phyloP scores from a whole-genome alignment of 2,888 invertebrate genomes.

The Acrobasis suavella region DNA sequence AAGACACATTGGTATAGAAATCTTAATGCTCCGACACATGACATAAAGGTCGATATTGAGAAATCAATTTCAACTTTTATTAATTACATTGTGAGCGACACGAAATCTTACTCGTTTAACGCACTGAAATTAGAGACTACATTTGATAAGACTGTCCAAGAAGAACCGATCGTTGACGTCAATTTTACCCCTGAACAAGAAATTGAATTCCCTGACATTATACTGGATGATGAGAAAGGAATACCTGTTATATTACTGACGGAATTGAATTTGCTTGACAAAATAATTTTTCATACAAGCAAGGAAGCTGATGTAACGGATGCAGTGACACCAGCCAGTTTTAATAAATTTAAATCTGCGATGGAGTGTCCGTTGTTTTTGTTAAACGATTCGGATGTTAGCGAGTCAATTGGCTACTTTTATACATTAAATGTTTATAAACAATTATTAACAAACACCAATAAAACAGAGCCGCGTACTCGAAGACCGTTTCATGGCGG shows the following conservation, averaged over 20 bases:
- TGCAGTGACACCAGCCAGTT: conserved; percentile 37
- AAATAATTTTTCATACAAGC: conserved; percentile 42
- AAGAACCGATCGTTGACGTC: conserved; percentile 41
- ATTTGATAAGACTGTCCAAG: conserved; percentile 34
- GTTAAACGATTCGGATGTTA: conserved; percentile 42
- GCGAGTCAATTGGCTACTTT: conserved; percentile 50
- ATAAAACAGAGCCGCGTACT: conserved; percentile 48
- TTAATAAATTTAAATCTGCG: conserved; percentile 43
- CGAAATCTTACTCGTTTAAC: conserved; percentile 49
- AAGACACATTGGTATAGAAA: conserved; percentile 40
- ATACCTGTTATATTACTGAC: conserved; percentile 49
- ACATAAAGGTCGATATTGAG: conserved; percentile 41
- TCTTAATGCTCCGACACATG: conserved; percentile 28
- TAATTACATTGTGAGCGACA: conserved; percentile 49
- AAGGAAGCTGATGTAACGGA: conserved; percentile 11
- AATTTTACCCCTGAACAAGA: conserved; percentile 44
- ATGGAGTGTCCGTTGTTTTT: conserved; percentile 52
- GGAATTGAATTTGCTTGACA: conserved; percentile 43
- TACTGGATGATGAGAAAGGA: conserved; percentile 49
- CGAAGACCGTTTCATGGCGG: conserved; percentile 47
- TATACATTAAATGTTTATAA: conserved; percentile 52
- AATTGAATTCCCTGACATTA: conserved; percentile 53
- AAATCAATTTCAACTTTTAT: conserved; percentile 47
- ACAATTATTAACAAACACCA: conserved; percentile 38
- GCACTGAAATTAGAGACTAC: conserved; percentile 43